Evolutionary conservation across 2,113 vertebrate genomes (phyloP), one percentile per base, ranked within the genome.

Genomic region (Pyrgilauda ruficollis): DNA sequence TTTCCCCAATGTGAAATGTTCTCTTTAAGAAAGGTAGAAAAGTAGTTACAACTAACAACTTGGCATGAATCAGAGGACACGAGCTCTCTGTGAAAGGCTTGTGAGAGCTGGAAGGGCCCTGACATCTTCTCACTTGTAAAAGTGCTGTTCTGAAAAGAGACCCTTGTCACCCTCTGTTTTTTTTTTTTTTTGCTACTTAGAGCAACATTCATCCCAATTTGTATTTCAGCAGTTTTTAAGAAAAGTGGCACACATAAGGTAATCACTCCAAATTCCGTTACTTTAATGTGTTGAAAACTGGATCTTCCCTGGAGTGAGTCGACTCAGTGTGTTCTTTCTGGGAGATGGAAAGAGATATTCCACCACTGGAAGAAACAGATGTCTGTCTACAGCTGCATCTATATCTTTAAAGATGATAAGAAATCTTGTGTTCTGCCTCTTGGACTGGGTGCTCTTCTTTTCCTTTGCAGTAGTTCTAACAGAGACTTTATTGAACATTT

Each of bases 1-100:
- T 97, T 96, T 97, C 95, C 95, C 92, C 94, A 91, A 92, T 90
- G 87, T 77, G 85, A 96, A 96, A 95, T 89, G 72, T 95, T 95
- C 94, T 94, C 85, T 96, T 96, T 94, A 96, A 96, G 95, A 93
- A 89, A 50, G 1, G 10, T 74, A 46, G 52, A 90, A 58, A 66
- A 15, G 26, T 72, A 82, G 63, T 80, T 91, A 6, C 11, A 96
- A 87, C 93, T 93, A 93, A 91, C 87, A 96, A 20, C 59, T 69
- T 80, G 67, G 27, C 67, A 18, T 78, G 75, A 73, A 77, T 82
- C 67, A 62, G 58, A 77, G 90, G 66, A n/a, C 49, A 63, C 9
- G 13, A 62, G 93, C 78, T 33, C 74, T 68, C 6, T 50, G 72
- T 69, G 63, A 46, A 79, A 77, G 82, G 85, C 87, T 90, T 87